Percentiles rank a stretch among this genome's conserved stretches.
These are phyloP conservation scores for Drosophila eohydei DNA, from an alignment of 2,888 invertebrate genomes.

Conservation along the genomic window DNA sequence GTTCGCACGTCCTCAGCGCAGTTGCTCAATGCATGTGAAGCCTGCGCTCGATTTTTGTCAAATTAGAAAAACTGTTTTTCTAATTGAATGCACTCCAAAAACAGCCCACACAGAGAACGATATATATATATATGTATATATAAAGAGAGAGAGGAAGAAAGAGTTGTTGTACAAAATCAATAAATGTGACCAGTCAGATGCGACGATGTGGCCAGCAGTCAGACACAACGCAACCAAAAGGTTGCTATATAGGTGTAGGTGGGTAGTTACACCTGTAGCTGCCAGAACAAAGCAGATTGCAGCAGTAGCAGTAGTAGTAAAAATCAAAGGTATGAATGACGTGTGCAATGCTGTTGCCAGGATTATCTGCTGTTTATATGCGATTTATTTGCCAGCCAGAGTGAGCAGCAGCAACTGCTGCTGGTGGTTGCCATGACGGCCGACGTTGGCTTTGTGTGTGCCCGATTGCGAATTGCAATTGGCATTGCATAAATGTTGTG, in stretches of 20 bases:
- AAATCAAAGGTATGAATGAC: conserved; percentile 53
- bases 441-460: conserved; percentile 57
- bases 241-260: background rate
- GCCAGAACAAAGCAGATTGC: conserved; percentile 20
- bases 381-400: conserved; percentile 63
- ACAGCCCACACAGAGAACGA: conserved; percentile 10
- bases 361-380: conserved; percentile 79
- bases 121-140: background rate
- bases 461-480: conserved; percentile 30
- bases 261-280: conserved; percentile 49
- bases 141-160: background rate
- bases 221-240: background rate
- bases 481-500: conserved; percentile 73
- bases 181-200: conserved; percentile 44
- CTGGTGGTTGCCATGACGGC: conserved; percentile 67
- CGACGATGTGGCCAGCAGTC: conserved; percentile 21
- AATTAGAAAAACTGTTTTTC: conserved; percentile 66
- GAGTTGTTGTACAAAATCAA: conserved; percentile 38
- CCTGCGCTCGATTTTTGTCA: conserved; percentile 30
- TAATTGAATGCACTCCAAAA: conserved; percentile 44
- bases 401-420: background rate
- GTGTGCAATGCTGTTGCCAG: conserved; percentile 63
- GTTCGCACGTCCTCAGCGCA: conserved; percentile 6
- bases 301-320: conserved; percentile 10
- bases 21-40: conserved; percentile 6